Evolutionary conservation across 2,113 vertebrate genomes (phyloP).

Genomic region (Hydrolagus affinis): DNA sequence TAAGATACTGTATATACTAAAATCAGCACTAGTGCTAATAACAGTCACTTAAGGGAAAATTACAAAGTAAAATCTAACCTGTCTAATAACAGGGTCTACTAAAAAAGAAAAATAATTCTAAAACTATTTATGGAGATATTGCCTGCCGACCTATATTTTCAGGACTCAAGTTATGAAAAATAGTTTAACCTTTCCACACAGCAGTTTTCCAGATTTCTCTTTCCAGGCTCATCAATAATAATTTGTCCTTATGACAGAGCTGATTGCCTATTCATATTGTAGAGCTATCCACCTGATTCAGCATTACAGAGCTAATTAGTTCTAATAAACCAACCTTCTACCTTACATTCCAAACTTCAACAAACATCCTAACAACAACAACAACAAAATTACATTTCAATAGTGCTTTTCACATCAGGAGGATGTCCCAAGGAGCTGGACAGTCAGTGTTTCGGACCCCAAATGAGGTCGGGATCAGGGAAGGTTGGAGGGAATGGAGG

Average conservation of each 20-base stretch:
- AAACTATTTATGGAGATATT: background rate
- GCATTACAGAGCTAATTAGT: constrained; percentile 3
- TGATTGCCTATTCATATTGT: constrained; percentile 3
- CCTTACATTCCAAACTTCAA: background rate
- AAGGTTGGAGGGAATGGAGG: too few species aligned
- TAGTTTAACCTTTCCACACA: background rate
- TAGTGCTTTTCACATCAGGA: too few species aligned
- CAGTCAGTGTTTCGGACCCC: too few species aligned
- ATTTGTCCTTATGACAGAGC: constrained; percentile 12
- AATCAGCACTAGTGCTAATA: background rate
- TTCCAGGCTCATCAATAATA: constrained; percentile 11
- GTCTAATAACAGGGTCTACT: background rate
- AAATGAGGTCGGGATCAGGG: too few species aligned
- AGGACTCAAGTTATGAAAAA: background rate
- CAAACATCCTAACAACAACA: background rate
- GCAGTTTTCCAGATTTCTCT: background rate
- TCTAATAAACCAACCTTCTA: background rate
- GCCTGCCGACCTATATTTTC: too few species aligned
- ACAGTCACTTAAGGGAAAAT: background rate
- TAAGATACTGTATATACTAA: background rate
- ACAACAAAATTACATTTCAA: too few species aligned
- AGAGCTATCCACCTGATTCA: constrained; percentile 6
- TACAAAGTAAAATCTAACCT: background rate
- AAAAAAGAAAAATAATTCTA: background rate
- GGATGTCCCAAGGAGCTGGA: too few species aligned